phyloP scores from a whole-genome alignment of 2,113 vertebrate species.

The Chiloscyllium plagiosum region DNA sequence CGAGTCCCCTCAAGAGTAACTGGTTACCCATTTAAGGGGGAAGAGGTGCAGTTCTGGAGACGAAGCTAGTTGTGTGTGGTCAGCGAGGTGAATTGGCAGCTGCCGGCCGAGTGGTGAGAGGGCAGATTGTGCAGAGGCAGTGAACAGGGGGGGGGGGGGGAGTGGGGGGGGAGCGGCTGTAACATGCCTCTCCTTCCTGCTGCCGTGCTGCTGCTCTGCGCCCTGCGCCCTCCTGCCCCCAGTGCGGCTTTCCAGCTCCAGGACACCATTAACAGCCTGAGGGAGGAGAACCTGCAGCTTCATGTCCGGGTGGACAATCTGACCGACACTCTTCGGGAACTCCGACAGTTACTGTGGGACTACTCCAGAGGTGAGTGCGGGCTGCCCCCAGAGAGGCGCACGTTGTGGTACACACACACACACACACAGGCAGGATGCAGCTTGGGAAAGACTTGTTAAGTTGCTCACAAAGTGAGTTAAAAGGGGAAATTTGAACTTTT shows the following conservation, averaged over 20 bases:
- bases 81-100: neutral
- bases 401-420: no score
- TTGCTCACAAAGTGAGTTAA: neutral
- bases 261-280: slow-evolving; percentile 64
- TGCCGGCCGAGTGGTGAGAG: neutral
- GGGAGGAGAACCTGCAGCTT: slow-evolving; percentile 66
- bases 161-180: neutral
- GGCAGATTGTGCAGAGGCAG: neutral
- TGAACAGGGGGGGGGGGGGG: neutral
- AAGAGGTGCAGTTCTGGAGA: neutral
- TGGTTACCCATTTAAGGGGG: neutral
- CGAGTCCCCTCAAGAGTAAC: no score
- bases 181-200: slow-evolving; percentile 16
- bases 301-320: slow-evolving; percentile 68
- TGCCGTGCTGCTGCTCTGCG: slow-evolving; percentile 5
- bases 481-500: neutral
- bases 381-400: neutral
- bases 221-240: neutral
- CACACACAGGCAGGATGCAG: no score
- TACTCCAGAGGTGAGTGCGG: slow-evolving; percentile 52
- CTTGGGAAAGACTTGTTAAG: neutral
- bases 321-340: slow-evolving; percentile 56
- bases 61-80: neutral
- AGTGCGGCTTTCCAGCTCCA: slow-evolving; percentile 59
- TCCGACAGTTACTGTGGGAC: slow-evolving; percentile 58